These are phyloP conservation scores for Holacanthus passer DNA, from an alignment of 2,113 vertebrate genomes.

Conservation along the genomic window DNA sequence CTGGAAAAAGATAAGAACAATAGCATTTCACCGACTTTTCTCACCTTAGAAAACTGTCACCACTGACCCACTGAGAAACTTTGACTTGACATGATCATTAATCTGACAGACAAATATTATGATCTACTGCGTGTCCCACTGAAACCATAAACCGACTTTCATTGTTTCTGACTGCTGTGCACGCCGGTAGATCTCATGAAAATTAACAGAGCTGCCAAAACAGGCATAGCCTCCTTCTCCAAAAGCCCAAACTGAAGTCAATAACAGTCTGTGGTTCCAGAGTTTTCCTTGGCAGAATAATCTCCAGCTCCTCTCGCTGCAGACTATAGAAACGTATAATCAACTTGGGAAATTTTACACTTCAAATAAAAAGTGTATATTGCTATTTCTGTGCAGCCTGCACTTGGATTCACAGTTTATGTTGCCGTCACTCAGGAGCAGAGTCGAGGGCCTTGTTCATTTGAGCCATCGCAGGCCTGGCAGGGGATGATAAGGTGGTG, in stretches of 20 bases:
- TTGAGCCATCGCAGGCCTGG: not conserved
- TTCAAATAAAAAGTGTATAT: conserved; percentile 68
- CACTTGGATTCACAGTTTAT: conserved; percentile 42
- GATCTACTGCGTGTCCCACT: conserved; percentile 11
- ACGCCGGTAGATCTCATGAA: conserved; percentile 41
- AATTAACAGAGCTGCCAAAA: conserved; percentile 37
- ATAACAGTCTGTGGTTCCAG: conserved; percentile 57
- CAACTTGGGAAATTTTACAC: conserved; percentile 73
- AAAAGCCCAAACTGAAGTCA: conserved; percentile 61
- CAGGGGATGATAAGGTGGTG: conserved; percentile 11
- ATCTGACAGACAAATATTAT: conserved; percentile 1
- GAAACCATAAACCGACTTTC: conserved; percentile 9
- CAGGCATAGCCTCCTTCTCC: conserved; percentile 27
- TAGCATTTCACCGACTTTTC: not conserved
- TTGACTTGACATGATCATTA: not conserved
- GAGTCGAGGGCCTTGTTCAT: conserved; percentile 14
- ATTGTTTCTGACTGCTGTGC: conserved; percentile 41
- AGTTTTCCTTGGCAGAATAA: conserved; percentile 76
- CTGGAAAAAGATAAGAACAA: not conserved
- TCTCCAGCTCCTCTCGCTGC: conserved; percentile 53
- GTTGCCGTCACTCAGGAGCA: conserved; percentile 42
- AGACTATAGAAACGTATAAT: conserved; percentile 77
- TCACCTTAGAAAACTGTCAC: not conserved
- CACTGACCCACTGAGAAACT: not conserved
- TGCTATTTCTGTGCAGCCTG: conserved; percentile 67